Percentiles rank a stretch among this genome's conserved stretches.
These are phyloP conservation scores for Meloidogyne floridensis DNA, from an alignment of 1,140 invertebrate species.

Conservation along the genomic window DNA sequence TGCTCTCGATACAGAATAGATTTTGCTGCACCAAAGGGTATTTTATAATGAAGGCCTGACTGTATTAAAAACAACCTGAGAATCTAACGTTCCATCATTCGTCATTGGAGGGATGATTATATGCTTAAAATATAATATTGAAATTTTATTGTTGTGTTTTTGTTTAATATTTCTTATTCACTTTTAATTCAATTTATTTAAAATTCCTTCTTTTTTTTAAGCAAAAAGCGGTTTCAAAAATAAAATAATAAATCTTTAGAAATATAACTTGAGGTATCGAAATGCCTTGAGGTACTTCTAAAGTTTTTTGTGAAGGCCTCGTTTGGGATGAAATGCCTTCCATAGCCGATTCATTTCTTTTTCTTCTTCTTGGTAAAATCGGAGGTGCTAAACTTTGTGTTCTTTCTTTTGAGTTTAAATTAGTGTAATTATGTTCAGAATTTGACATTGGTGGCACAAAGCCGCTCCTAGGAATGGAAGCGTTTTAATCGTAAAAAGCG, in stretches of 20 bases:
- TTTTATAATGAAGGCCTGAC: too few relatives aligned
- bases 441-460: neutral
- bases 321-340: slow-evolving; percentile 4
- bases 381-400: neutral
- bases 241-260: too few relatives aligned
- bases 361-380: neutral
- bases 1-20: too few relatives aligned
- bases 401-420: neutral
- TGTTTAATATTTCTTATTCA: neutral
- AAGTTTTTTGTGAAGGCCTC: neutral
- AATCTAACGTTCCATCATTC: slow-evolving; percentile 13
- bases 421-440: slow-evolving; percentile 15
- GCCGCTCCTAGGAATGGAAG: neutral
- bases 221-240: too few relatives aligned
- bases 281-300: slow-evolving; percentile 26
- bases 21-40: too few relatives aligned
- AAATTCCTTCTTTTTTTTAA: too few relatives aligned
- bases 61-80: slow-evolving; percentile 20
- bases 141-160: neutral
- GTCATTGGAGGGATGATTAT: slow-evolving; percentile 33
- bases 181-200: too few relatives aligned
- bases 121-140: slow-evolving; percentile 21
- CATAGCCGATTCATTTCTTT: neutral
- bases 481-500: too few relatives aligned
- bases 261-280: slow-evolving; percentile 37